Conservation (phyloP, 2,113 vertebrate species). For the Amia ocellicauda region DNA sequence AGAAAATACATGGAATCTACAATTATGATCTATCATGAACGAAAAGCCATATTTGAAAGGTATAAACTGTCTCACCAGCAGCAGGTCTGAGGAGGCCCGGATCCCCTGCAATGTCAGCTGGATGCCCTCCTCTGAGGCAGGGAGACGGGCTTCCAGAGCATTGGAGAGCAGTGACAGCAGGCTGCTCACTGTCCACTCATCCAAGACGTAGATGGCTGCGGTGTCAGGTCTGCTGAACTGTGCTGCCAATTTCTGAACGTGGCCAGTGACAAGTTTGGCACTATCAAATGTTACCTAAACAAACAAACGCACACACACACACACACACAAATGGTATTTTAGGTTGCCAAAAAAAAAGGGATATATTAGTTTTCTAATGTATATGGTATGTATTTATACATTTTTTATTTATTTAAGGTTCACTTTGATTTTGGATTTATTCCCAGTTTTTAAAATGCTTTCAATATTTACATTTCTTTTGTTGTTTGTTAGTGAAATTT, state of each 20-base stretch:
- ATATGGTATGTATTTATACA: no score
- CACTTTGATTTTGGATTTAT: no score
- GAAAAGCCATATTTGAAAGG: no score
- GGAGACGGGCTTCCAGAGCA: conserved; percentile 45
- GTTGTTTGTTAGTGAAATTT: no score
- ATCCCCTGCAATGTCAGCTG: conserved; percentile 49
- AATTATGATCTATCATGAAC: no score
- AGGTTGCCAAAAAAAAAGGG: no score
- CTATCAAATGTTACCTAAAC: conserved; percentile 53
- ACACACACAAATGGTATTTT: background rate
- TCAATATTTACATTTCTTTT: background rate
- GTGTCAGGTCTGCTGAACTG: conserved; percentile 8
- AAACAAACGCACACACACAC: background rate
- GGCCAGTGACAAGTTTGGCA: conserved; percentile 38
- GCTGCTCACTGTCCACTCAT: conserved; percentile 29
- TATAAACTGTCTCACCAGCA: conserved; percentile 58
- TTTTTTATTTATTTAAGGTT: no score
- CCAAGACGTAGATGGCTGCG: background rate
- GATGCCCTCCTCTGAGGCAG: background rate
- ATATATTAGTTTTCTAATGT: no score
- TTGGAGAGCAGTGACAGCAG: conserved; percentile 55
- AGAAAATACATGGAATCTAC: no score
- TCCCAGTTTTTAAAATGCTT: no score
- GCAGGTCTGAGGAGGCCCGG: conserved; percentile 48
- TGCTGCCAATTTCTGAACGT: conserved; percentile 33